Evolutionary conservation across 2,113 vertebrate species (phyloP).

Genomic region (Hipposideros armiger): DNA sequence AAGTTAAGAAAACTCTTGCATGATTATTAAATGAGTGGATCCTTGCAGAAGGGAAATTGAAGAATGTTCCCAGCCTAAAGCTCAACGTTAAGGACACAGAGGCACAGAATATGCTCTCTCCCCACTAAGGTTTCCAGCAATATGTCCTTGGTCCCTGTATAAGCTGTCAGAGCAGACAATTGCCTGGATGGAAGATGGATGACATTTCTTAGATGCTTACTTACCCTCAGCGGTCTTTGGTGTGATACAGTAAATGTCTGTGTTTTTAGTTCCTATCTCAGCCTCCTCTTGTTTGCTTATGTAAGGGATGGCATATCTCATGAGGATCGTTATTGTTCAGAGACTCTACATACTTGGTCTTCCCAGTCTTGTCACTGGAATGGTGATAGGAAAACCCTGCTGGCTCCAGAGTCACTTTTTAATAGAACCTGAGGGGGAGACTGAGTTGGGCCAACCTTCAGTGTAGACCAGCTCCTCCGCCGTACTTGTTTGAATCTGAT

Average conservation of each 20-base stretch:
- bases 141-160: slow-evolving; percentile 58
- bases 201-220: slow-evolving; percentile 62
- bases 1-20: background rate
- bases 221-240: slow-evolving; percentile 71
- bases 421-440: background rate
- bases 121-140: background rate
- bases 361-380: background rate
- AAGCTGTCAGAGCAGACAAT: slow-evolving; percentile 68
- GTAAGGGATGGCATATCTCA: background rate
- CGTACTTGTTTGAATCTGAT: background rate
- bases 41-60: background rate
- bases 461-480: background rate
- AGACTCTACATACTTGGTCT: background rate
- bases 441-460: background rate
- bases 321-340: background rate
- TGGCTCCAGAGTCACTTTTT: background rate
- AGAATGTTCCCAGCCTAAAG: background rate
- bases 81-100: slow-evolving; percentile 38
- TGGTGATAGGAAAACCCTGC: background rate
- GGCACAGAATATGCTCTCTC: background rate
- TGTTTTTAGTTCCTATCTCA: slow-evolving; percentile 51
- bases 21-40: background rate
- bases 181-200: slow-evolving; percentile 70
- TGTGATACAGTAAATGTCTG: slow-evolving; percentile 66
- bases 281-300: slow-evolving; percentile 47